A percentile compares a stretch with the other conserved stretches of the same genome.
phyloP scores from a whole-genome alignment of 1,140 invertebrate genomes.

The Sinella curviseta region DNA sequence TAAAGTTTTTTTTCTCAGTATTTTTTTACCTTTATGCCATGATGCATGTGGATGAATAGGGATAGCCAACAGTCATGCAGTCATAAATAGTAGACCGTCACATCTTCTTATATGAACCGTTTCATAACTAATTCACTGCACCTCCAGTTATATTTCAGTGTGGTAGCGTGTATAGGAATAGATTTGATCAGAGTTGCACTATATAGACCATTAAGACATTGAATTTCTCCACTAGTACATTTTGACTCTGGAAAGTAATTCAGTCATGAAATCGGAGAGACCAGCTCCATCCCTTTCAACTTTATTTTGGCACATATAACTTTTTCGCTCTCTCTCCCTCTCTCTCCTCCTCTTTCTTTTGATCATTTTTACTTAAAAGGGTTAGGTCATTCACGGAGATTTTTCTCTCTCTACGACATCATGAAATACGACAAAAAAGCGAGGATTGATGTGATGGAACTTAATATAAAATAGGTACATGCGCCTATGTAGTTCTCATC shows the following conservation, averaged over 20 bases:
- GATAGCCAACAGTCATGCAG: neutral
- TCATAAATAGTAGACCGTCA: too few relatives aligned
- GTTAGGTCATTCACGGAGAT: neutral
- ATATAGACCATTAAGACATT: neutral
- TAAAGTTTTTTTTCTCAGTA: neutral
- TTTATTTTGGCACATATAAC: neutral
- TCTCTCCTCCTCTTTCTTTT: neutral
- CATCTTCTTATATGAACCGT: too few relatives aligned
- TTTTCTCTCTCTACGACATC: neutral
- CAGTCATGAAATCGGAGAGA: neutral
- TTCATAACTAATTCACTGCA: too few relatives aligned
- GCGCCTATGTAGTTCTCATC: neutral
- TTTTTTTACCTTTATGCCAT: neutral
- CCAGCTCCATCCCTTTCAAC: neutral
- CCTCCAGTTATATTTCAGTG: too few relatives aligned
- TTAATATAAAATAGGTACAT: neutral
- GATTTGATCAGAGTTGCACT: too few relatives aligned
- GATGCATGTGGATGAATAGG: neutral
- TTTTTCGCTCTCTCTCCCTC: too few relatives aligned
- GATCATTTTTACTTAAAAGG: neutral
- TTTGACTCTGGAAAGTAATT: neutral
- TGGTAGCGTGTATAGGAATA: too few relatives aligned
- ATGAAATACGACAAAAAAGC: neutral
- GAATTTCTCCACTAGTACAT: neutral
- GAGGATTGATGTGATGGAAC: conserved; percentile 13